Evolutionary conservation across 1,140 invertebrate species (phyloP).

Genomic region (Radopholus similis): DNA sequence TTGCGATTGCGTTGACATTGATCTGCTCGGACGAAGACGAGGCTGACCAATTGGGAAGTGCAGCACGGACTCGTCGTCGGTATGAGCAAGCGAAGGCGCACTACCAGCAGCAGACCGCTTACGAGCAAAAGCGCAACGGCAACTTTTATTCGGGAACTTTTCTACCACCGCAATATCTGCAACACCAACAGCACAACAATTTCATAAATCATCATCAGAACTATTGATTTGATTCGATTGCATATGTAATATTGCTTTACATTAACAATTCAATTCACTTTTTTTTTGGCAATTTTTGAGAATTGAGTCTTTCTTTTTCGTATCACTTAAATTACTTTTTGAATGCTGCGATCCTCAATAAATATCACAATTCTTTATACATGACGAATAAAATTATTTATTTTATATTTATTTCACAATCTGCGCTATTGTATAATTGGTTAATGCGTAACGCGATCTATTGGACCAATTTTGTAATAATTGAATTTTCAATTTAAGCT

Average conservation of each 20-base stretch:
- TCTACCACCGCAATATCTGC: no score
- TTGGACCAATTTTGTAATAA: no score
- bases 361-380: background rate
- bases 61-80: background rate
- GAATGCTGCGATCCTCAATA: background rate
- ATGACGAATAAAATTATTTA: background rate
- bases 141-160: background rate
- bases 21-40: slow-evolving; percentile 17
- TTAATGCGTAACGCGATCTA: background rate
- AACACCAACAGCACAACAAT: no score
- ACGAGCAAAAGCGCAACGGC: background rate
- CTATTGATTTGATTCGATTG: background rate
- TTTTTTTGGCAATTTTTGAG: background rate
- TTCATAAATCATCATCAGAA: background rate
- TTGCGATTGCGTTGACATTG: slow-evolving; percentile 24
- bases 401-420: background rate
- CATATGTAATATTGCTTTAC: background rate
- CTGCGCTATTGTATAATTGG: background rate
- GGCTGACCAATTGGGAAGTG: background rate
- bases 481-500: no score
- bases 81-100: slow-evolving; percentile 17
- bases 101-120: slow-evolving; percentile 16
- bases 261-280: background rate
- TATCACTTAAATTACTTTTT: background rate
- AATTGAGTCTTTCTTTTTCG: no score